Conservation (phyloP, 2,888 invertebrate genomes). For the Tribolium freemani region DNA sequence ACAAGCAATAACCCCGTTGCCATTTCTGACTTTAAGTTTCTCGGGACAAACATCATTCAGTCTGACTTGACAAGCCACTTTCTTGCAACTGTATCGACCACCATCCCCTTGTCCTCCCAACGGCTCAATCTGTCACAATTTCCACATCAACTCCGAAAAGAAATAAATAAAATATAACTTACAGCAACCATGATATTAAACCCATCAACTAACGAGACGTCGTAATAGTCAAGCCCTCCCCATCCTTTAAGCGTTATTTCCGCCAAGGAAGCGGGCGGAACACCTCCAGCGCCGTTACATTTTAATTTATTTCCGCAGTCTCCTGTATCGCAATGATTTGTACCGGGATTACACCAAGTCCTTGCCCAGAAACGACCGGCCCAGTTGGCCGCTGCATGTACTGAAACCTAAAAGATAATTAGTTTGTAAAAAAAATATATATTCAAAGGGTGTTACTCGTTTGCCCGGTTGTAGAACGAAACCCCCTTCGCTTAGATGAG, state of each 20-base stretch:
- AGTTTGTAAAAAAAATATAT: not conserved
- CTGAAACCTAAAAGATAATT: conserved; percentile 42
- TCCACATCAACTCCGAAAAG: not conserved
- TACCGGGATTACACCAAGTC: conserved; percentile 63
- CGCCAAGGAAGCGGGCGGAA: conserved; percentile 66
- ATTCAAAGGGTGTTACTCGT: not conserved
- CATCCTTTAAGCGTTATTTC: conserved; percentile 66
- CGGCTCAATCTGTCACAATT: conserved; percentile 50
- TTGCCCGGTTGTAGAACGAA: conserved; percentile 45
- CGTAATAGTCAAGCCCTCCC: conserved; percentile 66
- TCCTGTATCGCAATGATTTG: conserved; percentile 64
- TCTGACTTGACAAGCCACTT: conserved; percentile 60
- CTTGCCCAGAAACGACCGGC: conserved; percentile 64
- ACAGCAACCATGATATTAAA: conserved; percentile 64
- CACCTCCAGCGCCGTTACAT: conserved; percentile 68
- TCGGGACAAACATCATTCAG: conserved; percentile 63
- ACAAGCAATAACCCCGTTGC: conserved; percentile 63
- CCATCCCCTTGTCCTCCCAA: conserved; percentile 55
- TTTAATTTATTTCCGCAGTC: conserved; percentile 65
- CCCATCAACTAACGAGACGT: conserved; percentile 69
- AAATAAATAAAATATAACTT: conserved; percentile 15
- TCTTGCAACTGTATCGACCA: conserved; percentile 61
- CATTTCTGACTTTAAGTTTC: conserved; percentile 55
- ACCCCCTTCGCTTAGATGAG: conserved; percentile 55
- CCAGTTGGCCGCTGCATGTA: conserved; percentile 56